phyloP scores from a whole-genome alignment of 37 sponge, comb jelly and placozoan genomes.

The Geodia barretti region DNA sequence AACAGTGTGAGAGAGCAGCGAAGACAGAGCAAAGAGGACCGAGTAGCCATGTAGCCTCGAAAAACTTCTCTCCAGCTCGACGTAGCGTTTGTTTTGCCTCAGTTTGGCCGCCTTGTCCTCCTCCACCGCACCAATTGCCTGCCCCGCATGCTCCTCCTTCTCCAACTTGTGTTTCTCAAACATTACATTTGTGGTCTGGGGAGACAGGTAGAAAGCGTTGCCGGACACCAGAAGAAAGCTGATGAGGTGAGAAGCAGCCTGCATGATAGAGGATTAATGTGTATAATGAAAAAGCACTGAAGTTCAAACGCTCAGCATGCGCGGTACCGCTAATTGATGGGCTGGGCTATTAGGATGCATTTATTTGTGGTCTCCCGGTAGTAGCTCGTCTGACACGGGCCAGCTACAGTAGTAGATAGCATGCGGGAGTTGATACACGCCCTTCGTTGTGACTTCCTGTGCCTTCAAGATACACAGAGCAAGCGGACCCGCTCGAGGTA shows the following conservation, averaged over 20 bases:
- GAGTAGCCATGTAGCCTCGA: constrained; percentile 26
- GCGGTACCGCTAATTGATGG: too few relatives aligned
- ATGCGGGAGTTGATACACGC: too few relatives aligned
- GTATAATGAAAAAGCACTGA: too few relatives aligned
- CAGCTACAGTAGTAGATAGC: not conserved
- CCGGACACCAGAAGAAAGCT: not conserved
- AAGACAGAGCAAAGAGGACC: constrained; percentile 32
- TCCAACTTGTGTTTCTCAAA: constrained; percentile 55
- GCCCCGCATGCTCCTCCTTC: constrained; percentile 57
- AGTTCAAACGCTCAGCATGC: too few relatives aligned
- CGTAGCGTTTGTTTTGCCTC: constrained; percentile 46
- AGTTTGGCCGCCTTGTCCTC: constrained; percentile 46
- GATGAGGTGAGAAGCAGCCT: constrained; percentile 26
- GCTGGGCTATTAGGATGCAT: not conserved
- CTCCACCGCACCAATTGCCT: constrained; percentile 55
- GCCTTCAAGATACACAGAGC: too few relatives aligned
- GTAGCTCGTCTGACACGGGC: not conserved
- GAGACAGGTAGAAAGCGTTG: constrained; percentile 49
- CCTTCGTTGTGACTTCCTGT: too few relatives aligned
- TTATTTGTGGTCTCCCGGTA: not conserved
- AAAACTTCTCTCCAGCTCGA: constrained; percentile 40
- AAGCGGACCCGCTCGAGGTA: too few relatives aligned
- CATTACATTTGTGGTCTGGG: constrained; percentile 28
- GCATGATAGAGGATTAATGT: constrained; percentile 9
- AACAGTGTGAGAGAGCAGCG: constrained; percentile 31